Conservation (phyloP, 2,888 invertebrate genomes). For the Hanleya hanleyi region DNA sequence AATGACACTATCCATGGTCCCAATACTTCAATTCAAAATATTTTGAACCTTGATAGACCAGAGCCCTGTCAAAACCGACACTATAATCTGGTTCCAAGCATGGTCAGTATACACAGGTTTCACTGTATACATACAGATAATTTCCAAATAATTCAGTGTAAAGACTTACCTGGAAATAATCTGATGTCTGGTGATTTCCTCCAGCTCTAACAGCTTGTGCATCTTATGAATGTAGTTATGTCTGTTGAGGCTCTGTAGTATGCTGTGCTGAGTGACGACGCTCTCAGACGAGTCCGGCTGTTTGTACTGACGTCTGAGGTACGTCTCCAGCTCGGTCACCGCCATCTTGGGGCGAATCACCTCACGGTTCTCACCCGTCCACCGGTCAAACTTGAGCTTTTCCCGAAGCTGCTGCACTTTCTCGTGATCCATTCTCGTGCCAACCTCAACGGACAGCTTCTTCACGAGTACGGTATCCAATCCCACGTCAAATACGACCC, state of each 20-base stretch:
- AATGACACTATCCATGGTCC: too few species aligned
- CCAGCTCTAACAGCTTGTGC: slow-evolving; percentile 66
- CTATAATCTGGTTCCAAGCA: too few species aligned
- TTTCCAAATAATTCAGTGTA: neutral
- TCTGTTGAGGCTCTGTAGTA: slow-evolving; percentile 58
- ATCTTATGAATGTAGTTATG: slow-evolving; percentile 71
- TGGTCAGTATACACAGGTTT: too few species aligned
- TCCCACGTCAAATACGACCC: slow-evolving; percentile 70
- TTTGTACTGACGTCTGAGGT: slow-evolving; percentile 56
- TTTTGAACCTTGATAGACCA: too few species aligned
- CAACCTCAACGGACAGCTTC: slow-evolving; percentile 67
- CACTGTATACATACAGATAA: neutral
- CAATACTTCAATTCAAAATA: too few species aligned
- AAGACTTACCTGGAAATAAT: slow-evolving; percentile 61
- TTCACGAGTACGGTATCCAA: slow-evolving; percentile 55
- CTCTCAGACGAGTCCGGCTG: slow-evolving; percentile 54
- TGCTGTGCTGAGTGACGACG: slow-evolving; percentile 60
- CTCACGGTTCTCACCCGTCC: slow-evolving; percentile 64
- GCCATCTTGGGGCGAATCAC: slow-evolving; percentile 48
- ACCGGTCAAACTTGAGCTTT: slow-evolving; percentile 63
- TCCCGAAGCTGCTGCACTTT: slow-evolving; percentile 57
- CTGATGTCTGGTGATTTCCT: slow-evolving; percentile 65
- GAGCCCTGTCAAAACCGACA: too few species aligned
- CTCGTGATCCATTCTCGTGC: slow-evolving; percentile 52
- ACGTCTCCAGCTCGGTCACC: slow-evolving; percentile 25